These are phyloP conservation scores for Heloderma charlesbogerti DNA, from an alignment of 2,113 vertebrate species.

Conservation along the genomic window DNA sequence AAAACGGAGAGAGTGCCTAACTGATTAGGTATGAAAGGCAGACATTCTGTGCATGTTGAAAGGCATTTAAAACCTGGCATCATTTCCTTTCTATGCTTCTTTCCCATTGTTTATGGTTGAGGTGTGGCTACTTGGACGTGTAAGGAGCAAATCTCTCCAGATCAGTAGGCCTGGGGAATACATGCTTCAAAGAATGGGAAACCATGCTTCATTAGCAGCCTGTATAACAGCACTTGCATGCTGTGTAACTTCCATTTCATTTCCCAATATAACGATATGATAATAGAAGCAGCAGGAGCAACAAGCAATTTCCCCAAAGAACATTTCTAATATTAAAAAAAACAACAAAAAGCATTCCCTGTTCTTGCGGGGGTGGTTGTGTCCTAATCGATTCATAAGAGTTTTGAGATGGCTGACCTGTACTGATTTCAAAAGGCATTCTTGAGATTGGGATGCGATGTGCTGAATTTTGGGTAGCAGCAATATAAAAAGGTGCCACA, in stretches of 20 bases:
- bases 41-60: background rate
- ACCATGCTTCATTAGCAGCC: accelerated
- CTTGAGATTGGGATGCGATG: background rate
- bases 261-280: constrained; percentile 19
- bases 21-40: background rate
- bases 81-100: background rate
- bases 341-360: background rate
- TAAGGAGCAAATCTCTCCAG: constrained; percentile 18
- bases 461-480: background rate
- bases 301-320: background rate
- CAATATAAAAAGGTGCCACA: background rate
- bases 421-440: background rate
- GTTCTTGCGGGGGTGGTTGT: background rate
- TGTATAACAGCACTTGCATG: background rate
- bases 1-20: background rate
- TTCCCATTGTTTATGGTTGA: background rate
- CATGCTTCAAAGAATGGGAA: background rate
- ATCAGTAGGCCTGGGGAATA: background rate
- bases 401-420: constrained; percentile 12
- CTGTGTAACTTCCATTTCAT: constrained; percentile 41
- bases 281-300: constrained; percentile 50
- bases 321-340: constrained; percentile 21
- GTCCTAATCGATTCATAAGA: background rate
- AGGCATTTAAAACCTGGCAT: constrained; percentile 20
- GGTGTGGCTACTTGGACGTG: background rate